Percentiles rank a stretch among this genome's conserved stretches.
Evolutionary conservation across 2,113 vertebrate species (phyloP).

Genomic region (human (Homo sapiens)): GRCh38 chr12:39468501-39469000

Average conservation of each 20-base stretch:
- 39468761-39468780: neutral
- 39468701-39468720: neutral
- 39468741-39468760: neutral
- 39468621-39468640: neutral
- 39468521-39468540: neutral
- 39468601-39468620: neutral
- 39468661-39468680: neutral
- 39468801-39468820: neutral
- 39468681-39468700: neutral
- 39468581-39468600: neutral
- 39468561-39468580: neutral
- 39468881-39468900: neutral
- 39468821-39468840: neutral
- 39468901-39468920: neutral
- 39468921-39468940: neutral
- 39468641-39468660: neutral
- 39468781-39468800: neutral
- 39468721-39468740: neutral
- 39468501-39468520: neutral
- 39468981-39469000: neutral
- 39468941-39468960: neutral
- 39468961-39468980: neutral
- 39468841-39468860: neutral
- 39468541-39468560: neutral
- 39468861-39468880: neutral